These are phyloP conservation scores for Sebastes kiyomatsui DNA, from an alignment of 2,797 vertebrate species.

Conservation along the genomic window DNA sequence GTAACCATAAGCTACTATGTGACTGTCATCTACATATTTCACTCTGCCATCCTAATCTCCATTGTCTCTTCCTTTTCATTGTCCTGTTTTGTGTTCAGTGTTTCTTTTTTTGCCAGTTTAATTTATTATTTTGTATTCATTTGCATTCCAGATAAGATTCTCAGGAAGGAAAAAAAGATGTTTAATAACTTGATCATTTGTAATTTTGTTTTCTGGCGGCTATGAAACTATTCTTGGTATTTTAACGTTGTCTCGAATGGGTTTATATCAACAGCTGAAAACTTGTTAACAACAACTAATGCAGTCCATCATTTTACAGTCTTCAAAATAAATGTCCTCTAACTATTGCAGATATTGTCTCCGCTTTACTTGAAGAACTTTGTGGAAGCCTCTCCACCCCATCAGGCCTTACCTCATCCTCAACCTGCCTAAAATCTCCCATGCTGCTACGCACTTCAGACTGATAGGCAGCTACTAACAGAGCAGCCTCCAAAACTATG, in stretches of 20 bases:
- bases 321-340: slow-evolving; percentile 81
- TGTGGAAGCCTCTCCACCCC: background rate
- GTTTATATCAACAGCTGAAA: slow-evolving; percentile 60
- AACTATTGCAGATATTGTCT: slow-evolving; percentile 56
- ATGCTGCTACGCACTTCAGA: background rate
- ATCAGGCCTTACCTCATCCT: background rate
- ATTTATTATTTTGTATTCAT: slow-evolving; percentile 87
- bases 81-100: slow-evolving; percentile 65
- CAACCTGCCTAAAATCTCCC: background rate
- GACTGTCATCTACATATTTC: slow-evolving; percentile 37
- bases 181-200: slow-evolving; percentile 57
- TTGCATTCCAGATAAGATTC: slow-evolving; percentile 92
- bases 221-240: slow-evolving; percentile 48
- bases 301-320: slow-evolving; percentile 57
- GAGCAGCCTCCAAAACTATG: background rate
- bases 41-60: slow-evolving; percentile 48
- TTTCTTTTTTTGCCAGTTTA: slow-evolving; percentile 80
- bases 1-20: slow-evolving; percentile 65
- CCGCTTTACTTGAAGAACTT: slow-evolving; percentile 9
- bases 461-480: background rate
- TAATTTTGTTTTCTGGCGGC: slow-evolving; percentile 65
- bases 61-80: slow-evolving; percentile 61
- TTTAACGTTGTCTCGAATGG: slow-evolving; percentile 39
- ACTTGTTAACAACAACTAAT: slow-evolving; percentile 61
- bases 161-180: slow-evolving; percentile 88